Conservation (phyloP, 2,113 vertebrate genomes). For the Polypterus senegalus region DNA sequence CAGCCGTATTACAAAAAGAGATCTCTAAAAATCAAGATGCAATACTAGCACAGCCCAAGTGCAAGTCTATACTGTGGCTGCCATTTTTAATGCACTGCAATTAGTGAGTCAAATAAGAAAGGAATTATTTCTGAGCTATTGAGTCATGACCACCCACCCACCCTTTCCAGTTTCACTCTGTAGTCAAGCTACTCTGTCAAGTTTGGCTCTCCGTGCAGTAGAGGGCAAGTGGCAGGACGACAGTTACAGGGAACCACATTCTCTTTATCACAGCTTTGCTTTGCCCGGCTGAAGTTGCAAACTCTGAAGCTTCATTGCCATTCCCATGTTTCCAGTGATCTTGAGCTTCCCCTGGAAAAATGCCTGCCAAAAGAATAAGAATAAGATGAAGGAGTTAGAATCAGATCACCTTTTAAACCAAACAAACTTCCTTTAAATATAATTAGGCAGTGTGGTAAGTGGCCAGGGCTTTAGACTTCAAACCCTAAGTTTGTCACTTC, state of each 20-base stretch:
- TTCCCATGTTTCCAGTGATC: conserved; percentile 77
- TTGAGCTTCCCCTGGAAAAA: conserved; percentile 91
- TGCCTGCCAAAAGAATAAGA: conserved; percentile 41
- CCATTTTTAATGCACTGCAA: neutral
- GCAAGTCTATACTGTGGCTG: conserved; percentile 5
- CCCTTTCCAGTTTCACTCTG: neutral
- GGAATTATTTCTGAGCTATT: neutral
- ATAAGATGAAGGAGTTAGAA: conserved; percentile 6
- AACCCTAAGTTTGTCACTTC: too few relatives aligned
- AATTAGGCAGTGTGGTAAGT: too few relatives aligned
- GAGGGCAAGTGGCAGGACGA: neutral
- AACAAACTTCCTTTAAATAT: neutral
- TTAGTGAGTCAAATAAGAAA: neutral
- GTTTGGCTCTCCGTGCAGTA: neutral
- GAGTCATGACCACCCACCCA: neutral
- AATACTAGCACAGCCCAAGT: conserved; percentile 6
- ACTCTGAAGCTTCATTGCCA: conserved; percentile 89
- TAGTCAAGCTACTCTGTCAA: neutral
- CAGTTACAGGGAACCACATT: neutral
- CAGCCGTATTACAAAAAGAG: conserved; percentile 2
- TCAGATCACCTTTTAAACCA: neutral
- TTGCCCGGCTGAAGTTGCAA: conserved; percentile 70
- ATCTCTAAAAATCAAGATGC: conserved; percentile 3
- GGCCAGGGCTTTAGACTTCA: too few relatives aligned
- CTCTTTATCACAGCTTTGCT: conserved; percentile 73